Evolutionary conservation across 37 sponge, comb jelly and placozoan genomes (phyloP), one percentile per base, ranked within the genome.

Genomic region (Petrosia ficiformis): DNA sequence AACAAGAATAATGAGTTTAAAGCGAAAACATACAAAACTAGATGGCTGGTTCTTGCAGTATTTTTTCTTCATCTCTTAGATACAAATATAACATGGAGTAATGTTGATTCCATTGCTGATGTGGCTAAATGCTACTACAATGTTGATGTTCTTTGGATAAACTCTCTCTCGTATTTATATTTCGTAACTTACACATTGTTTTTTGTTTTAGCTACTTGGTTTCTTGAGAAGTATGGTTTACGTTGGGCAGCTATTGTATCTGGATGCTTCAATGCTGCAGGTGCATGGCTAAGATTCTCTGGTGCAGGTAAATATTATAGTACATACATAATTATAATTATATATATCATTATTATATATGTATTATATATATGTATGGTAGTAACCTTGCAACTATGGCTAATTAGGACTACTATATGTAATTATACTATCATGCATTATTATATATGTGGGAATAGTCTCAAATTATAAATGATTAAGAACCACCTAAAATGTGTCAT

Each of bases 61-160:
- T 73, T 77, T 33, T 41, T 24, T 40, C 65, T 65, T 41, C 75
- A 84, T 39, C 24, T 70, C 28, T 34, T n/a, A 19, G 44, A 57
- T 22, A 38, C 29, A 42, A 84, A 84, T 67, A 39, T 37, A 35
- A 48, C 70, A 35, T 86, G 87, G 87, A 26, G 73, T 5, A 56
- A 34, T 22, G 33, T 70, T 32, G 59, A 60, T 1, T 72, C 87
- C 11, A 72, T 86, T 32, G 76, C 76, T 16, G 42, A 77, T 73
- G 72, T 77, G 39, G 70, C 77, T 16, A 44, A 8, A 30, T 84
- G 87, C 76, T 86, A 86, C 42, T 86, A 86, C 57, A 41, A 38
- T 35, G 61, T 74, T 2, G 35, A 67, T 1, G 19, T 38, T 36
- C 31, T 59, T 42, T 67, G 72, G 68, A 29, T 80, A 28, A 86